Evolutionary conservation across 2,113 vertebrate species (phyloP).

Genomic region (Casuarius casuarius): DNA sequence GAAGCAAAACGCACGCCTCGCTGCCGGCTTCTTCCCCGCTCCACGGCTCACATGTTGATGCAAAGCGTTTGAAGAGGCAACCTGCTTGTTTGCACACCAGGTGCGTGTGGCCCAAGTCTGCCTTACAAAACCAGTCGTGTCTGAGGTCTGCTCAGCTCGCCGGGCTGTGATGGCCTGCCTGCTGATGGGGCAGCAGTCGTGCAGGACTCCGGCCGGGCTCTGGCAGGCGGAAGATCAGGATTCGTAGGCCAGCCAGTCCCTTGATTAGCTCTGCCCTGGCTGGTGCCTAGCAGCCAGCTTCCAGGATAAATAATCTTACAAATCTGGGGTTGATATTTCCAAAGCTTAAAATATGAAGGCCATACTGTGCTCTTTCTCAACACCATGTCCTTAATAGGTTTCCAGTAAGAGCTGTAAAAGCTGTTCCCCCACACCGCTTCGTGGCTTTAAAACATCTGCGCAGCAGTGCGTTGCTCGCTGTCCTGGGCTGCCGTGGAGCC

Average conservation of each 20-base stretch:
- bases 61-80: neutral
- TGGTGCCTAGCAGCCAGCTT: constrained; percentile 42
- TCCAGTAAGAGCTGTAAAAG: constrained; percentile 66
- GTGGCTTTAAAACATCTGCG: constrained; percentile 55
- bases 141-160: neutral
- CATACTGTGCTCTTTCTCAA: constrained; percentile 66
- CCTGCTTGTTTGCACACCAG: neutral
- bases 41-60: no score
- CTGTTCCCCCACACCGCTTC: neutral
- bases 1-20: no score
- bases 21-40: neutral
- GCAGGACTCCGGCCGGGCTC: neutral
- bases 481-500: constrained; percentile 5
- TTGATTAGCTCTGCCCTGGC: constrained; percentile 49
- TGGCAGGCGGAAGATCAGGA: neutral
- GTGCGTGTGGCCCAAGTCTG: neutral
- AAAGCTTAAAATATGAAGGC: constrained; percentile 63
- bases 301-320: constrained; percentile 60
- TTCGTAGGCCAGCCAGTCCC: constrained; percentile 1
- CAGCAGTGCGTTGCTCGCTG: constrained; percentile 1
- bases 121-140: neutral
- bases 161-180: neutral
- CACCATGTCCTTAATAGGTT: constrained; percentile 59
- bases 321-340: constrained; percentile 36
- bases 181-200: neutral